Base-by-base conservation (phyloP, 2,888 invertebrate genomes). In the Cetonia aurata region DNA sequence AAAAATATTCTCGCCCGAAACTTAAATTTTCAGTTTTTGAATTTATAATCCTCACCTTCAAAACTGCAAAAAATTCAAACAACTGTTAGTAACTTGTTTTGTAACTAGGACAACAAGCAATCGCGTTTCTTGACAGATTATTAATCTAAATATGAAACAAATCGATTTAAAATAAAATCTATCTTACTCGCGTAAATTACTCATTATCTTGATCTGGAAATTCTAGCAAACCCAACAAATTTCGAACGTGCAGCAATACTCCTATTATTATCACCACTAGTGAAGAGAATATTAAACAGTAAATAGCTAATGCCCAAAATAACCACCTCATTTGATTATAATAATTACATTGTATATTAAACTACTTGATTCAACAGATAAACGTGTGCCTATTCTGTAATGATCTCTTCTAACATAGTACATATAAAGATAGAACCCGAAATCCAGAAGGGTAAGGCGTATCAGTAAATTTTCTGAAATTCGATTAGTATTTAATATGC, bases 81-180 rank as follows among this genome's bases (percentile, higher is more conserved):
- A 78, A 78, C 77, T 77, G 77, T 77, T 76, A 74, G 72, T 74
- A 73, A 74, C 74, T 80, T 80, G 80, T 80, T 80, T 79, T 75
- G 79, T 80, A 79, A 72, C 78, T 77, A 76, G 71, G 75, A 75
- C 77, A 74, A 78, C 77, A 65, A 53, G 46, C 52, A 56, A 48
- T 65, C 60, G 59, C 41, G 10, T 56, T 10, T 48, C 1, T 31
- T 59, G 57, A 57, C 57, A 67, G 57, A 46, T 68, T 48, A 48
- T 57, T 19, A 53, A 69, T 44, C 60, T 42, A 15, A 56, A 42
- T 57, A n/a, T 48, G 2, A 6, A 3, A 9, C 42, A 19, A 44
- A 57, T 37, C 37, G 25, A 10, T 57, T 57, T 15, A 19, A 59
- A 59, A 65, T n/a, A 15, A 37, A 52, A 65, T n/a, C 12, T 25